phyloP scores from a whole-genome alignment of 2,797 vertebrate genomes.

The Epinephelus coioides region DNA sequence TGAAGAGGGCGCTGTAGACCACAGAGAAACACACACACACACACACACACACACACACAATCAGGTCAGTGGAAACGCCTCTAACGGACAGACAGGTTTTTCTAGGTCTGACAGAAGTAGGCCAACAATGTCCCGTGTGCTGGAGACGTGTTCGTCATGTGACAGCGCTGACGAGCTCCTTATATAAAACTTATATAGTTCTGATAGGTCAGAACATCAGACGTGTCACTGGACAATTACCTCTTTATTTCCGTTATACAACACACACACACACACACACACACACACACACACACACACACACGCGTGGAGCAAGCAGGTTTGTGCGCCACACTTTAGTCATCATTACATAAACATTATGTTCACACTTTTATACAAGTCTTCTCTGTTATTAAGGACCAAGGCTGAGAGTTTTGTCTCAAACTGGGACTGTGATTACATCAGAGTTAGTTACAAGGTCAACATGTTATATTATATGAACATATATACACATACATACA shows the following conservation, averaged over 20 bases:
- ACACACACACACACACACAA: neutral
- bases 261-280: neutral
- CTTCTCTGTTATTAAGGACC: no score
- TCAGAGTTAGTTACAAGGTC: no score
- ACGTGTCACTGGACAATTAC: neutral
- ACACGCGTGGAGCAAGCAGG: neutral
- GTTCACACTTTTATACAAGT: no score
- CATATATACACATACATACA: no score
- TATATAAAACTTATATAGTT: neutral
- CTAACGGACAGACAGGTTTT: conserved; percentile 8
- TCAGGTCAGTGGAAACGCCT: conserved; percentile 41
- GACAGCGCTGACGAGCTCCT: neutral
- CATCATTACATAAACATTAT: neutral
- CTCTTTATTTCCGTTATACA: neutral
- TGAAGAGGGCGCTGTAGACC: conserved; percentile 80
- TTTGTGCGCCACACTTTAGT: neutral
- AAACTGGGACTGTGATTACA: no score
- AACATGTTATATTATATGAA: no score
- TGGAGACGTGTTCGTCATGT: conserved; percentile 31
- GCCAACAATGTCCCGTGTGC: conserved; percentile 52
- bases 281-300: accelerated
- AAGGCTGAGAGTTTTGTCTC: no score
- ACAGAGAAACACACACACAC: neutral
- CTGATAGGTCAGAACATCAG: neutral
- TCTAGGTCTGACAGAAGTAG: conserved; percentile 65